A percentile compares a stretch with the other conserved stretches of the same genome.
Evolutionary conservation across 2,113 vertebrate species (phyloP).

Genomic region (Macroglossus sobrinus): DNA sequence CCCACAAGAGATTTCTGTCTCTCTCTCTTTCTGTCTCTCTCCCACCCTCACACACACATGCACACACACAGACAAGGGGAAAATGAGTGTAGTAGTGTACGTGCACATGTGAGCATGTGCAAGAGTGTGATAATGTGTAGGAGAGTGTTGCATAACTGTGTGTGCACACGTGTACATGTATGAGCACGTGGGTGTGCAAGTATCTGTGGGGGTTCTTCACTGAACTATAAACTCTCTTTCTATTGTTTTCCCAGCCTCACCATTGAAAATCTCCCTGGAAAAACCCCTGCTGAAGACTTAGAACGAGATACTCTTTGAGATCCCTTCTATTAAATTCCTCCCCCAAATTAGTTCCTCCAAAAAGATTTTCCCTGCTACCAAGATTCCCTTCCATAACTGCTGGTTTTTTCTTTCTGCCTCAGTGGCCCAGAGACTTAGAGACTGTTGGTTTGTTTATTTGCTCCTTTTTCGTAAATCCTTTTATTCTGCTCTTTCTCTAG

Average conservation of each 20-base stretch:
- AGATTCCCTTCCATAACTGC: neutral
- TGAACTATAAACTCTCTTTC: neutral
- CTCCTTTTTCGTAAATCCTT: neutral
- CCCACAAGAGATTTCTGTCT: neutral
- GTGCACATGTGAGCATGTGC: fast-evolving
- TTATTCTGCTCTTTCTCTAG: neutral
- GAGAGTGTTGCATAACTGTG: neutral
- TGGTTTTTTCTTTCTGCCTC: neutral
- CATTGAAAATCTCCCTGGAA: neutral
- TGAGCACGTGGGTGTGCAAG: neutral
- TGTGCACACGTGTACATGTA: neutral
- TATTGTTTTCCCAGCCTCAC: no score
- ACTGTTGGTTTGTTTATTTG: neutral
- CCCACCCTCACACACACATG: neutral
- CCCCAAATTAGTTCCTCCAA: neutral
- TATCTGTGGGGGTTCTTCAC: fast-evolving
- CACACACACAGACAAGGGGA: neutral
- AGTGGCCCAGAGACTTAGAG: neutral
- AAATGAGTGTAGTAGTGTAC: neutral
- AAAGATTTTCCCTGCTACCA: neutral
- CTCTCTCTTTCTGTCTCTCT: no score
- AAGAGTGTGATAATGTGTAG: neutral
- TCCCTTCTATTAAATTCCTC: neutral
- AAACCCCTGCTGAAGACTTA: neutral
- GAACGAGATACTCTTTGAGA: neutral